A percentile compares a stretch with the other conserved stretches of the same genome.
Evolutionary conservation across 2,888 invertebrate genomes (phyloP).

Genomic region (Hydropsyche betteni): DNA sequence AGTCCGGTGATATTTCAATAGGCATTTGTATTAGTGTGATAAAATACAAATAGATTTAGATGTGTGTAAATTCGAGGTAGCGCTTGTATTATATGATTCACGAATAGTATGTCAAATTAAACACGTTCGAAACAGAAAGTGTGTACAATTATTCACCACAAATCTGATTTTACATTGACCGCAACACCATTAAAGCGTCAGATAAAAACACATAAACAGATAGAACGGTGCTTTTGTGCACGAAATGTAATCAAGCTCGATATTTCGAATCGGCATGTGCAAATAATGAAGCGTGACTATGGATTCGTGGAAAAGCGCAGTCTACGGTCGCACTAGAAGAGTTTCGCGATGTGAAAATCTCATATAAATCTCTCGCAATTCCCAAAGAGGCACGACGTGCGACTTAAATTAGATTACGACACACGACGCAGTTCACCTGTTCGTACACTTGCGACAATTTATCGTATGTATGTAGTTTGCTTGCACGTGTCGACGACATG

Average conservation of each 20-base stretch:
- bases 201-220: not conserved
- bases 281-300: constrained; percentile 13
- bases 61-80: too few species aligned
- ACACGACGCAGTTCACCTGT: constrained; percentile 1
- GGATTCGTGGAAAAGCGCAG: not conserved
- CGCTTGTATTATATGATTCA: too few species aligned
- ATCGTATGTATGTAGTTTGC: constrained; percentile 18
- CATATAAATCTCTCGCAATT: too few species aligned
- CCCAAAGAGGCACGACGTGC: not conserved
- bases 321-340: not conserved
- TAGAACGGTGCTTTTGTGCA: not conserved
- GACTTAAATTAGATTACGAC: constrained; percentile 22
- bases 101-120: not conserved
- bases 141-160: not conserved
- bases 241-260: not conserved
- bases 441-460: not conserved
- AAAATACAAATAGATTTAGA: too few species aligned
- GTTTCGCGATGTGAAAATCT: too few species aligned
- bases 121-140: not conserved
- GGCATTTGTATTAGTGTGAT: too few species aligned
- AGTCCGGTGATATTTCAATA: too few species aligned
- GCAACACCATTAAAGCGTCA: too few species aligned
- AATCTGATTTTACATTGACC: too few species aligned
- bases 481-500: constrained; percentile 35
- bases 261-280: not conserved